phyloP scores from a whole-genome alignment of 2,888 invertebrate genomes.

The Rutpela maculata region DNA sequence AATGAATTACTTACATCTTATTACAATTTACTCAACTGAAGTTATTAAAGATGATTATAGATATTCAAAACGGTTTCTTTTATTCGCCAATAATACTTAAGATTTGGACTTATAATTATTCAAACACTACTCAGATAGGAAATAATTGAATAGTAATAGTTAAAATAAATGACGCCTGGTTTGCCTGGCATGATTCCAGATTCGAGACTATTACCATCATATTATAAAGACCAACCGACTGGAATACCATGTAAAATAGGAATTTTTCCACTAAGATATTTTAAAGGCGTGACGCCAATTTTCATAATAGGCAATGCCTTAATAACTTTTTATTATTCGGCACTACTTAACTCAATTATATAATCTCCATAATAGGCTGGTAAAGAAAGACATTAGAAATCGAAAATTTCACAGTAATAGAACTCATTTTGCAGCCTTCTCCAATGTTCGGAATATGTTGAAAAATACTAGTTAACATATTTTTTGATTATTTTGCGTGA shows the following conservation, averaged over 20 bases:
- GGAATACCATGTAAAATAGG: slow-evolving; percentile 10
- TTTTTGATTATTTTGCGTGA: no score
- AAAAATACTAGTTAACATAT: no score
- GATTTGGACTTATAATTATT: neutral
- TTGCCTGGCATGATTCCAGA: slow-evolving; percentile 20
- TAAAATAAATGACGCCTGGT: slow-evolving; percentile 13
- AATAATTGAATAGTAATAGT: slow-evolving; percentile 17
- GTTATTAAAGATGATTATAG: neutral
- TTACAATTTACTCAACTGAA: no score
- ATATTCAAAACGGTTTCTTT: neutral
- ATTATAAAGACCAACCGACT: slow-evolving; percentile 19
- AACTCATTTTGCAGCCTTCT: no score
- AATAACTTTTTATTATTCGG: neutral
- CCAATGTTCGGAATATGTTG: no score
- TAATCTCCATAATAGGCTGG: no score
- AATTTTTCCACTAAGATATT: slow-evolving; percentile 2
- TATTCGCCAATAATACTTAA: neutral
- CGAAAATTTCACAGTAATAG: no score
- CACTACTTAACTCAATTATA: neutral
- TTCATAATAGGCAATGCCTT: neutral
- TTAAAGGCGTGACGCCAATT: neutral
- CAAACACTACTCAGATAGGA: neutral
- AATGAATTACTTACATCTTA: no score
- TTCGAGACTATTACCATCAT: slow-evolving; percentile 2
- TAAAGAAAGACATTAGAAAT: no score